Evolutionary conservation across 2,888 invertebrate genomes (phyloP).

Genomic region (Byasa hedistus): DNA sequence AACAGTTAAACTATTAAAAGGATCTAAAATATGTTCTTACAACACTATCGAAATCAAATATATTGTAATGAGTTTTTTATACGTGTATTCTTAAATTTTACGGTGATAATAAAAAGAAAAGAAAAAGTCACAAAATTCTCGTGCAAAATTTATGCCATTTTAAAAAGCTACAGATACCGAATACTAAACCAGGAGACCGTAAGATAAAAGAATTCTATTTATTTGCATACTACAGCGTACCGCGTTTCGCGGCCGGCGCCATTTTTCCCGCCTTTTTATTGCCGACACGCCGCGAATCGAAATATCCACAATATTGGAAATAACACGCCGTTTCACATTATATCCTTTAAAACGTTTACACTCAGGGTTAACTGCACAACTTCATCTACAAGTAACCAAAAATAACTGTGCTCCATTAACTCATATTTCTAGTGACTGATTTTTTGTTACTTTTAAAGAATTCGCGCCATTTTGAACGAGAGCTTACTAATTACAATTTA

Average conservation of each 20-base stretch:
- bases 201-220: slow-evolving; percentile 19
- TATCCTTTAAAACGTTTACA: slow-evolving; percentile 3
- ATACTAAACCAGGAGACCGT: slow-evolving; percentile 11
- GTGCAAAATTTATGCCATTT: too few relatives aligned
- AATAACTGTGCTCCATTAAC: neutral
- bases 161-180: slow-evolving; percentile 1
- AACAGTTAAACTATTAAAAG: too few relatives aligned
- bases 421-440: neutral
- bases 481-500: slow-evolving; percentile 16
- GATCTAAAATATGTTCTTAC: too few relatives aligned
- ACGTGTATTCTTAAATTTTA: too few relatives aligned
- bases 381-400: neutral
- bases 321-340: neutral
- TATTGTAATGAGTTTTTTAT: too few relatives aligned
- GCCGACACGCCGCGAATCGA: slow-evolving; percentile 13
- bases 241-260: neutral
- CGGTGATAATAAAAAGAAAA: too few relatives aligned
- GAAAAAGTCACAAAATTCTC: too few relatives aligned
- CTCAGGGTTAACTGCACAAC: neutral
- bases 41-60: too few relatives aligned
- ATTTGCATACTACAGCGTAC: slow-evolving; percentile 18
- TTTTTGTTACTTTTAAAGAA: slow-evolving; percentile 2
- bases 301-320: slow-evolving; percentile 11
- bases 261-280: slow-evolving; percentile 23
- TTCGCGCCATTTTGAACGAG: slow-evolving; percentile 7